A percentile compares a stretch with the other conserved stretches of the same genome.
phyloP scores from a whole-genome alignment of 2,888 invertebrate genomes.

The Nomada flava region DNA sequence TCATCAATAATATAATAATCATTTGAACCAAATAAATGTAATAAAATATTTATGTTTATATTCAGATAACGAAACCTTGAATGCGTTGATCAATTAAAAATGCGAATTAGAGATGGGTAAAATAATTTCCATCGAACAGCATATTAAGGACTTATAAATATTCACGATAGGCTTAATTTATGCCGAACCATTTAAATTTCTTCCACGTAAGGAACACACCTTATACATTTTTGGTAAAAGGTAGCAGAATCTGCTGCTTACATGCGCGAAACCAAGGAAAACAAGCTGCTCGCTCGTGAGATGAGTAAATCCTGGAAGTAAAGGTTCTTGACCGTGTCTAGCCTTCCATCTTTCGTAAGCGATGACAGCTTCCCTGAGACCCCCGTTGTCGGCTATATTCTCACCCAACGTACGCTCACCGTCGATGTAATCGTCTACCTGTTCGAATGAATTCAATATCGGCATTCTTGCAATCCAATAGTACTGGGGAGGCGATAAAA shows the following conservation, averaged over 20 bases:
- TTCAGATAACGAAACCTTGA: not conserved
- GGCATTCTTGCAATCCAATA: not conserved
- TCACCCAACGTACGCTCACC: constrained; percentile 92
- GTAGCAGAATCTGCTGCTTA: constrained; percentile 82
- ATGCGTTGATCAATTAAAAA: not conserved
- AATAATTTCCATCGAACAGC: too few relatives aligned
- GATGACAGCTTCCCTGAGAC: constrained; percentile 89
- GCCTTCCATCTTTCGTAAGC: constrained; percentile 88
- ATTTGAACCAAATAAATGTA: not conserved
- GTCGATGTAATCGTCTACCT: constrained; percentile 86
- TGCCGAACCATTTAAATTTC: not conserved
- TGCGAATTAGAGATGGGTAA: too few relatives aligned
- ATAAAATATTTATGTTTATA: constrained; percentile 3
- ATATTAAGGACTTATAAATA: too few relatives aligned
- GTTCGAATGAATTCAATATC: constrained; percentile 14
- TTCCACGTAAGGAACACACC: too few relatives aligned
- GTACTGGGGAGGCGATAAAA: constrained; percentile 1
- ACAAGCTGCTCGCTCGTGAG: constrained; percentile 91
- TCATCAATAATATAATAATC: not conserved
- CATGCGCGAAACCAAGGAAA: constrained; percentile 93
- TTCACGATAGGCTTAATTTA: too few relatives aligned
- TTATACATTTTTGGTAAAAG: not conserved
- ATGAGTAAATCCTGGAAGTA: constrained; percentile 90
- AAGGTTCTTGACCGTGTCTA: constrained; percentile 87
- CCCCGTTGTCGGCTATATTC: constrained; percentile 94